Evolutionary conservation across 2,888 invertebrate species (phyloP), one percentile per base, ranked within the genome.

Genomic region (Drosophila atroscutellata): DNA sequence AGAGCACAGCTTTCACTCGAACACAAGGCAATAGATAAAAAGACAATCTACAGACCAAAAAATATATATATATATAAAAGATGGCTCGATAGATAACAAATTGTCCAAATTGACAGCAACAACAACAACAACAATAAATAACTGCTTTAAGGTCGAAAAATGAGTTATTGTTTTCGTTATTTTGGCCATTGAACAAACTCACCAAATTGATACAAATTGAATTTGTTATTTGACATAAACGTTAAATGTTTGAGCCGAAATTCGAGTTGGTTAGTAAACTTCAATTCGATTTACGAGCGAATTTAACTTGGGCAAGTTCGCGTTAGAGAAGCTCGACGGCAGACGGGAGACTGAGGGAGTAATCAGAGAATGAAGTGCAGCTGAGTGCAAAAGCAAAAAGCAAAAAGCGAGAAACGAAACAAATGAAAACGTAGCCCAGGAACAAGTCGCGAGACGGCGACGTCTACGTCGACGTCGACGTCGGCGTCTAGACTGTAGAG

Each of bases 401-500:
- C n/a, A 2, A 37, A 9, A n/a, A 15, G 7, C 36, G 26, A 26
- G 28, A 24, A 42, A 49, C 13, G 24, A 57, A n/a, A 52, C 42
- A 37, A 54, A 47, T 11, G 32, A 47, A 28, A 58, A 26, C 34
- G 8, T 6, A 54, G 67, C 52, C 34, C 56, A 65, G 77, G 78
- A 76, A 87, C 72, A 61, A 80, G 80, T 77, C 61, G 68, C 77
- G 66, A 50, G 30, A 11, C n/a, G n/a, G 8, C 37, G 36, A 11
- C 39, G 59, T 51, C 42, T 18, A 0, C 54, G 52, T 51, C 57
- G 36, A 0, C 54, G 52, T 51, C 57, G 36, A 36, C 70, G 67
- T 57, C 74, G 49, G 42, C 62, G 82, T 87, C 87, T 84, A 87
- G 83, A 84, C 80, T 77, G 49, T 13, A 9, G n/a, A 32, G 61